These are phyloP conservation scores for Tapirus terrestris DNA, from an alignment of 2,113 vertebrate species.

Conservation along the genomic window DNA sequence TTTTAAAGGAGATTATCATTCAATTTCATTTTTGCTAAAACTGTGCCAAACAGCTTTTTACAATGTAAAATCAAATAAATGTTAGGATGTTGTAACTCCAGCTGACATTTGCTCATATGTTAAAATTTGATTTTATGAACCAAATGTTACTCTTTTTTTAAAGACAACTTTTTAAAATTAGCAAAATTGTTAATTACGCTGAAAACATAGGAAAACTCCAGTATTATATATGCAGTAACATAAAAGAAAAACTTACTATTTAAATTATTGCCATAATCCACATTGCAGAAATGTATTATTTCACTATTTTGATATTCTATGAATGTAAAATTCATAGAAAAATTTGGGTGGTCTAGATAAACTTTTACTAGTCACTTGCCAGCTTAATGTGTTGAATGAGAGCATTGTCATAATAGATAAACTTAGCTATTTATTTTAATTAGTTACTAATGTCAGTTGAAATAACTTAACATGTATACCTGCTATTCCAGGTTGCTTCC, in stretches of 20 bases:
- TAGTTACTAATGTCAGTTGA: slow-evolving; percentile 18
- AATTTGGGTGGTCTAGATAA: neutral
- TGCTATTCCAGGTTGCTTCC: slow-evolving; percentile 93
- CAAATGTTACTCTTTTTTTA: neutral
- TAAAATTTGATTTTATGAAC: neutral
- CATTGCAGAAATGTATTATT: slow-evolving; percentile 39
- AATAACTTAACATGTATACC: neutral
- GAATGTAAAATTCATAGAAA: slow-evolving; percentile 51
- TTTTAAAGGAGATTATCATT: slow-evolving; percentile 35
- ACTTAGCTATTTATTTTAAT: neutral
- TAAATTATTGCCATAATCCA: slow-evolving; percentile 15
- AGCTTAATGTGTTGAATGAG: neutral
- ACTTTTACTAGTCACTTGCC: neutral
- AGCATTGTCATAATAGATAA: neutral
- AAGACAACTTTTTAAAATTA: neutral
- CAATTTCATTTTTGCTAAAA: slow-evolving; percentile 17
- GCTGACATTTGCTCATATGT: neutral
- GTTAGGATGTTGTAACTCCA: neutral
- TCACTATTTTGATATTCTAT: slow-evolving; percentile 39
- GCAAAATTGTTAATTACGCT: neutral
- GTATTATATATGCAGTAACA: neutral
- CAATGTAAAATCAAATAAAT: slow-evolving; percentile 9
- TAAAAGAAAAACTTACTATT: slow-evolving; percentile 59
- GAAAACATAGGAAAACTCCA: neutral
- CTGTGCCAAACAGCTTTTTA: neutral